Evolutionary conservation across 1,140 invertebrate species (phyloP).

Genomic region (Gryon sp.): DNA sequence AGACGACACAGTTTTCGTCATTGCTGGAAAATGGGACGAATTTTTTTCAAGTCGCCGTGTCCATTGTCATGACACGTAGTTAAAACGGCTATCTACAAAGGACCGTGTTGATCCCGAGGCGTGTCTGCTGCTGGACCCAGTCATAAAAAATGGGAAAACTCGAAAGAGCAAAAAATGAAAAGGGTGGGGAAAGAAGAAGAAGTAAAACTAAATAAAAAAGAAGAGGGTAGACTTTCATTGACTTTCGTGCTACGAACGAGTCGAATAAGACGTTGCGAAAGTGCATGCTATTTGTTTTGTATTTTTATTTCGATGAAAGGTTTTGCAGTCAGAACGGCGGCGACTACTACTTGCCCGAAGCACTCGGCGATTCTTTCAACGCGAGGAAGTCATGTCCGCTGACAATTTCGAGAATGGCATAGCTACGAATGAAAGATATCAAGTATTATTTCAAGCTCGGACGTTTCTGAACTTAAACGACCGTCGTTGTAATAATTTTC

Average conservation of each 20-base stretch:
- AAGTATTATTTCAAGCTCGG: constrained; percentile 24
- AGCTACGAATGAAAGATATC: constrained; percentile 12
- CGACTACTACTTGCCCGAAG: constrained; percentile 14
- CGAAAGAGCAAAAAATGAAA: background rate
- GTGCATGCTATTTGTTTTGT: constrained; percentile 43
- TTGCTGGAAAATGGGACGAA: too few relatives aligned
- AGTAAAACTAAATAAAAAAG: too few relatives aligned
- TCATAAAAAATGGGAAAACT: background rate
- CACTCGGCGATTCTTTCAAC: constrained; percentile 21
- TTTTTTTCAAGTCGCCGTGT: too few relatives aligned
- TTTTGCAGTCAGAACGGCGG: constrained; percentile 11
- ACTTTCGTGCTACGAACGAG: constrained; percentile 24
- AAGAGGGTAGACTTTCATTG: constrained; percentile 20
- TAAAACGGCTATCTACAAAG: too few relatives aligned
- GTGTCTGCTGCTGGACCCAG: background rate
- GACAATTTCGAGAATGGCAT: constrained; percentile 19
- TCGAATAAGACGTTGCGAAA: constrained; percentile 32
- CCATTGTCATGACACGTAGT: too few relatives aligned
- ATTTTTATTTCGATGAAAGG: constrained; percentile 36
- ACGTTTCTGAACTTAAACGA: constrained; percentile 2
- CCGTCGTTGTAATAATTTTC: constrained; percentile 13
- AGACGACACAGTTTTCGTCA: too few relatives aligned
- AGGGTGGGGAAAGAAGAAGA: too few relatives aligned
- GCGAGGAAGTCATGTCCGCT: background rate
- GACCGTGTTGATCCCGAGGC: constrained; percentile 8